These are phyloP conservation scores for Adrianichthys oophorus DNA, from an alignment of 2,797 vertebrate genomes.

Conservation along the genomic window DNA sequence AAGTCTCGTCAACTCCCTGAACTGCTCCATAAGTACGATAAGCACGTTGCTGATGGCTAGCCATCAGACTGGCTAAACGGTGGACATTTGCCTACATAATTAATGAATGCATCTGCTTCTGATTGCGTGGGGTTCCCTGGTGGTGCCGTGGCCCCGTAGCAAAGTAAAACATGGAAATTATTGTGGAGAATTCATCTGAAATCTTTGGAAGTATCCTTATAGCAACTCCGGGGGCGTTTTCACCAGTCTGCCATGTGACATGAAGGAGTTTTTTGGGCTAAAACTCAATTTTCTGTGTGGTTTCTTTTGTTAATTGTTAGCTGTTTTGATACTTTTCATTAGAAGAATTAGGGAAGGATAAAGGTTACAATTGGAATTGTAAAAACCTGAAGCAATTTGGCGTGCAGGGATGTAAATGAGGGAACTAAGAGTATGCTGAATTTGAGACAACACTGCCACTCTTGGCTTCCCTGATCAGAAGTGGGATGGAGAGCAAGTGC, in stretches of 20 bases:
- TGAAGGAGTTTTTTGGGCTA: too few relatives aligned
- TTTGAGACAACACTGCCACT: slow-evolving; percentile 54
- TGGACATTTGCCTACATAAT: slow-evolving; percentile 74
- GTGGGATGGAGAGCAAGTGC: slow-evolving; percentile 75
- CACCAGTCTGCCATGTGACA: too few relatives aligned
- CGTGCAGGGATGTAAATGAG: slow-evolving; percentile 3
- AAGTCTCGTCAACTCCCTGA: slow-evolving; percentile 53
- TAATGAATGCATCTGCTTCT: slow-evolving; percentile 72
- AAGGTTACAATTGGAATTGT: too few relatives aligned
- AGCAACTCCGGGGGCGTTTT: slow-evolving; percentile 16
- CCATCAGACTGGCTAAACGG: slow-evolving; percentile 65
- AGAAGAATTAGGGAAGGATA: too few relatives aligned
- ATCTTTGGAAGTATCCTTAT: slow-evolving; percentile 35
- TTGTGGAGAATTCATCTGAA: slow-evolving; percentile 53
- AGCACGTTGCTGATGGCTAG: slow-evolving; percentile 58
- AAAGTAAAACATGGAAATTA: slow-evolving; percentile 54
- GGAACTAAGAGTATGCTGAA: slow-evolving; percentile 47
- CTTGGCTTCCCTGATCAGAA: slow-evolving; percentile 58
- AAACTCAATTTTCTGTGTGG: too few relatives aligned
- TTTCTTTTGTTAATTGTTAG: too few relatives aligned
- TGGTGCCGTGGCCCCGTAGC: slow-evolving; percentile 30
- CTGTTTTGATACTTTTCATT: too few relatives aligned
- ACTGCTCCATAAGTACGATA: slow-evolving; percentile 61
- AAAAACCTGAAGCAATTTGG: not conserved
- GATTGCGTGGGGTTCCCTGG: slow-evolving; percentile 49